Base-by-base conservation (phyloP, 2,888 invertebrate species). In the Philhelius pedissequus region DNA sequence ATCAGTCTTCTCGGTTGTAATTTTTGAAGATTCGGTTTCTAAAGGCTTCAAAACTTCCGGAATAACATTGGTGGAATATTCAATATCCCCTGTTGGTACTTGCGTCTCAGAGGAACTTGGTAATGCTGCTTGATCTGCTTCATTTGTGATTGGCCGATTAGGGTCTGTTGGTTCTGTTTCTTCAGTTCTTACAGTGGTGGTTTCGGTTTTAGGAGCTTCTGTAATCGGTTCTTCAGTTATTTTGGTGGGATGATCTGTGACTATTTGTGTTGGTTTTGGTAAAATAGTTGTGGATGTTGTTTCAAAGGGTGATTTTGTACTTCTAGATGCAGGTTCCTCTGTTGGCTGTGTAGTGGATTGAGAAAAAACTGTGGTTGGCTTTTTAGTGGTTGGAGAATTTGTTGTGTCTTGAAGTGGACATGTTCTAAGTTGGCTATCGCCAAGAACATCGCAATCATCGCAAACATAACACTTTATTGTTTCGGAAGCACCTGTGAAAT, bases 401-500 rank as follows among this genome's bases (percentile, higher is more conserved):
- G 58, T 60, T 9, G 32, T 7, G 5, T 15, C 7, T n/a, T 11
- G 11, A 1, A 20, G 3, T 8, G 75, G 68, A 48, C 87, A 87
- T 9, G 35, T 1, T 45, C 22, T 56, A 0, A 73, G 15, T 56
- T 64, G 54, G 38, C 64, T 69, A 0, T 38, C 18, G 0, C 48
- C 68, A n/a, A 86, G 52, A 35, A 86, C 66, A 1, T 86, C 77
- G 43, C 90, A 90, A 0, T 60, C 81, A 0, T 75, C 69, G 4
- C 90, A 90, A 50, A 86, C 45, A 50, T 90, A 90, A 27, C 90
- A 90, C 1, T 86, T 11, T 15, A 90, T 75, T 8, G 71, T 73
- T 74, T 71, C 75, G 1, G 43, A 18, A 18, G 43, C n/a, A 27
- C 62, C 62, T 62, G 30, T 40, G 3, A 2, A 22, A 30, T 15